These are phyloP conservation scores for Drosophila lacicola DNA, from an alignment of 2,888 invertebrate genomes.

Conservation along the genomic window DNA sequence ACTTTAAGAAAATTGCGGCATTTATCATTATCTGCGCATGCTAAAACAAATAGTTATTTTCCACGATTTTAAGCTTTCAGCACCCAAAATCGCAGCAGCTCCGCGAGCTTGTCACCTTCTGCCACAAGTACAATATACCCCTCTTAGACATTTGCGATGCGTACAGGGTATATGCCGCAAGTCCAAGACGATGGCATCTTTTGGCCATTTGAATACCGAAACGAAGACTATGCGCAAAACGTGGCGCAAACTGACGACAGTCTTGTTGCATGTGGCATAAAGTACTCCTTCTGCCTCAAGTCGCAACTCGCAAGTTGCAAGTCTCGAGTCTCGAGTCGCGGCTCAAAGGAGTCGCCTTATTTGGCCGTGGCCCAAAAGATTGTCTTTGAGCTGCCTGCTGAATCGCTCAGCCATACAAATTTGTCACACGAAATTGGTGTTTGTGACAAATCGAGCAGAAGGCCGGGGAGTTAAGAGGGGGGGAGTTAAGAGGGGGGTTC, in stretches of 20 bases:
- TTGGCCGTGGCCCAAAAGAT: slow-evolving; percentile 68
- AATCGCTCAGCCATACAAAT: slow-evolving; percentile 64
- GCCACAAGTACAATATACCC: neutral
- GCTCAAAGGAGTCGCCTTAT: slow-evolving; percentile 68
- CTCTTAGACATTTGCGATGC: neutral
- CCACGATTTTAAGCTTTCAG: too few relatives aligned
- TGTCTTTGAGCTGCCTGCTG: slow-evolving; percentile 18
- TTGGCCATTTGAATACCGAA: slow-evolving; percentile 69
- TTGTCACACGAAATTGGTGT: slow-evolving; percentile 82
- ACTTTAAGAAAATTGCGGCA: neutral
- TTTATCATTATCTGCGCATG: too few relatives aligned
- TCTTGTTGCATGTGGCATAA: slow-evolving; percentile 64
- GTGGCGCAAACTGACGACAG: slow-evolving; percentile 40
- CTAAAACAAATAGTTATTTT: too few relatives aligned
- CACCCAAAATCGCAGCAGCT: too few relatives aligned
- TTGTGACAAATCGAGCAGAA: slow-evolving; percentile 73
- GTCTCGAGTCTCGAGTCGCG: slow-evolving; percentile 19
- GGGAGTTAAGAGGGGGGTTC: neutral
- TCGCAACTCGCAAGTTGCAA: neutral
- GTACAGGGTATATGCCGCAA: neutral
- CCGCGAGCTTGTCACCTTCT: too few relatives aligned
- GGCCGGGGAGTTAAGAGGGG: neutral
- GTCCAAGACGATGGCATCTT: slow-evolving; percentile 53
- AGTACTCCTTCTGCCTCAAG: slow-evolving; percentile 50
- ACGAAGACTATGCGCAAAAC: slow-evolving; percentile 28